Base-by-base conservation (phyloP, 2,888 invertebrate species). In the Chromoteleia sp. region DNA sequence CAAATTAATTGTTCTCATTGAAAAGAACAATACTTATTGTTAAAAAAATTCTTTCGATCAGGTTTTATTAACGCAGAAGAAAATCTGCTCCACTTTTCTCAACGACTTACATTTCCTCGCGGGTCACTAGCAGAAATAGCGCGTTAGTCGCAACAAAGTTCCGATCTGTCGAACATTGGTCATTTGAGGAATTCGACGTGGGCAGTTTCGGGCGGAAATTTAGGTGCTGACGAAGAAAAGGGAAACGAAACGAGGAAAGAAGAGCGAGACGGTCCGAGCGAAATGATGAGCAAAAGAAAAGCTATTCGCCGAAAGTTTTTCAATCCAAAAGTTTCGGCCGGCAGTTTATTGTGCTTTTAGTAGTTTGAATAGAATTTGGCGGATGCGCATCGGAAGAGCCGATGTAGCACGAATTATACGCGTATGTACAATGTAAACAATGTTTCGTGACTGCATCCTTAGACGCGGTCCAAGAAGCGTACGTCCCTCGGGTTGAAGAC, bases 241-340 rank as follows among this genome's bases (percentile, higher is more conserved):
- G 78, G 78, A 65, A 73, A 39, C 43, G 50, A 74, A 33, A 54
- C 77, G 59, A 70, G 65, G 63, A 70, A 71, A 48, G 45, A 65
- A 54, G 82, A 67, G 83, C 76, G 70, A 71, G 56, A 52, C 58
- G 45, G 50, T 30, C 29, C n/a, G 74, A 74, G 29, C 73, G 48
- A 76, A 83, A 78, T 61, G 59, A 59, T 77, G 81, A 56, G 63
- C 43, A 29, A 54, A 70, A 82, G 83, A 82, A 77, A 73, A 84
- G 76, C 81, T 84, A 84, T 87, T 86, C 81, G 78, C 67, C 78
- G 76, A 89, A 90, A 91, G 86, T 90, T 91, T 90, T 91, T 90
- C 89, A 88, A 91, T 90, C 84, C 80, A 78, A 86, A 87, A 90
- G 87, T 86, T 89, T 87, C 78, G 84, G 83, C 83, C 79, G 85